Base-by-base conservation (phyloP, 1,140 invertebrate genomes). In the Limonius californicus region DNA sequence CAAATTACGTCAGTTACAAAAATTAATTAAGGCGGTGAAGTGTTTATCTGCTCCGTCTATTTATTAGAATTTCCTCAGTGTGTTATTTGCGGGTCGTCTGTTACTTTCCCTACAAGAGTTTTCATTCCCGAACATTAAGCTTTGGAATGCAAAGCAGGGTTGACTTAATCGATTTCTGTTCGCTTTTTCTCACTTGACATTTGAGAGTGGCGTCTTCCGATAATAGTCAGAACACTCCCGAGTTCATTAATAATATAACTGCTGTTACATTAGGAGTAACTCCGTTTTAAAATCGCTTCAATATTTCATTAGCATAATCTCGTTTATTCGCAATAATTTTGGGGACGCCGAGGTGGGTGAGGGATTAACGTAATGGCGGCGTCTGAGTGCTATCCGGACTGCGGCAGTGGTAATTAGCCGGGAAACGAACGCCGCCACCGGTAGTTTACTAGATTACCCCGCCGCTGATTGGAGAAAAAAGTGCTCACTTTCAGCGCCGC, bases 261-360 rank as follows among this genome's bases (percentile, higher is more conserved):
- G n/a, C 2, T 39, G 8, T 39, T 39, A 39, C 35, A 39, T 39
- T 39, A 39, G 11, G n/a, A 39, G 35, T 14, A 39, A 39, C n/a
- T 39, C 35, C 7, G 35, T 39, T 39, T 39, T 14, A 12, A 39
- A 39, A 39, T 39, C 35, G 35, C n/a, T 39, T 39, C 35, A 39
- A 39, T 39, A 39, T 39, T 39, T 39, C 35, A 39, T 39, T 39
- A 39, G 35, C 35, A 39, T 39, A 39, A 39, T 39, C 35, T 39
- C 35, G n/a, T 39, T 39, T 39, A 39, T 39, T 39, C 35, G 35
- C 35, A 39, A 39, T 39, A 39, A 39, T 39, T 39, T 39, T 39
- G n/a, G 35, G 35, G 8, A 9, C n/a, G 35, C 8, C 8, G 11
- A 12, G 3, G 35, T 39, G 35, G 35, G n/a, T 39, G 35, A 39